Conservation (phyloP, 92 coral and sea anemone genomes). For the Muricea muricata region DNA sequence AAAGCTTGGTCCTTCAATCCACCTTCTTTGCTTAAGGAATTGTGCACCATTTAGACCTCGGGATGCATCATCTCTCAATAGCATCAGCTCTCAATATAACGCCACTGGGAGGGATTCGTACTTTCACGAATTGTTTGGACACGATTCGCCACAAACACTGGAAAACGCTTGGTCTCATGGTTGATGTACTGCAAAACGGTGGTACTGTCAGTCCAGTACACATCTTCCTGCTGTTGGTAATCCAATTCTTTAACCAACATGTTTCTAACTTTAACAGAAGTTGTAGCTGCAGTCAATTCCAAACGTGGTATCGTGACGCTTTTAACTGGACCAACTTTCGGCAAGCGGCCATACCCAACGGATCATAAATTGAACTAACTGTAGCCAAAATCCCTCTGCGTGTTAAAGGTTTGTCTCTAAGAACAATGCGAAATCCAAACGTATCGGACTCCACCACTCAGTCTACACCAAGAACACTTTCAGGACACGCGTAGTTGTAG, state of each 20-base stretch:
- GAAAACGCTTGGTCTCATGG: conserved; percentile 69
- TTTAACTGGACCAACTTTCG: conserved; percentile 62
- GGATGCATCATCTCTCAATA: conserved; percentile 80
- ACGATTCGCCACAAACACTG: conserved; percentile 72
- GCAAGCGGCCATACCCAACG: conserved; percentile 24
- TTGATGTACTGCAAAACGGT: conserved; percentile 43
- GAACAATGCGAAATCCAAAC: not conserved
- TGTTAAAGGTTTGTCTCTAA: not conserved
- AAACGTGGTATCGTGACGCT: conserved; percentile 58
- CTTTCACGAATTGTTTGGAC: conserved; percentile 71
- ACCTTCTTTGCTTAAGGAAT: not conserved
- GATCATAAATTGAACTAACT: not conserved
- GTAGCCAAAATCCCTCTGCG: not conserved
- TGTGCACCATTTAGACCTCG: conserved; percentile 44
- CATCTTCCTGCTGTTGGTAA: not conserved
- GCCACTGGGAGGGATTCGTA: conserved; percentile 71
- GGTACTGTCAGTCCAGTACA: conserved; percentile 63
- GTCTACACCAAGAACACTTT: too few species aligned
- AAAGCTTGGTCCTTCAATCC: not conserved
- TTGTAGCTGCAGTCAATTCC: conserved; percentile 64
- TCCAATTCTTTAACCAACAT: conserved; percentile 49
- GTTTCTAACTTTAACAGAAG: conserved; percentile 43
- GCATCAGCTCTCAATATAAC: conserved; percentile 60
- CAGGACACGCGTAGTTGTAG: too few species aligned
- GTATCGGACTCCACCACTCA: too few species aligned